phyloP scores from a whole-genome alignment of 2,797 vertebrate species.

The Takifugu ocellatus region DNA sequence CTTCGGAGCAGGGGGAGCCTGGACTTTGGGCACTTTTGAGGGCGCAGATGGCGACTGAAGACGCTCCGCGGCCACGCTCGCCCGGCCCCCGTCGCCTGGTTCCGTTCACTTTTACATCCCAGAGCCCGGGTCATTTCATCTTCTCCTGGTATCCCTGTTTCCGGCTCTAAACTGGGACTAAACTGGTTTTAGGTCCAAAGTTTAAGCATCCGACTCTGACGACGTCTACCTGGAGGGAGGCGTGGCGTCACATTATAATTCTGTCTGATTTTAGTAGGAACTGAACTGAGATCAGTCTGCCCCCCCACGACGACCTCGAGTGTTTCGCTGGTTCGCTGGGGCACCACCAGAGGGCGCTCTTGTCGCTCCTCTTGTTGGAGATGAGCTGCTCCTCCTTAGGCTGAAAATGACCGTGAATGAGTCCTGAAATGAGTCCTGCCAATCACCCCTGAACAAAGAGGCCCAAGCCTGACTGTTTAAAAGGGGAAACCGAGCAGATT shows the following conservation, averaged over 20 bases:
- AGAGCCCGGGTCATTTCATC: background rate
- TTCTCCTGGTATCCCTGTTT: background rate
- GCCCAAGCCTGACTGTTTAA: constrained; percentile 41
- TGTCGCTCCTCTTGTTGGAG: background rate
- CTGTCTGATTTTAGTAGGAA: no score
- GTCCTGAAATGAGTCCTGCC: no score
- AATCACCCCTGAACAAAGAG: background rate
- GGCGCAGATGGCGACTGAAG: constrained; percentile 4
- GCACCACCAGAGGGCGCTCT: constrained; percentile 67
- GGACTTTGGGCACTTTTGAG: constrained; percentile 3
- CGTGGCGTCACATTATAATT: no score
- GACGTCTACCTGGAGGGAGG: no score
- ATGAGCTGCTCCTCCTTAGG: background rate
- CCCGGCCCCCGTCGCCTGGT: background rate
- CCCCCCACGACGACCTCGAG: no score
- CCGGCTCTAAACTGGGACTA: no score
- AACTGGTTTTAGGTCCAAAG: no score
- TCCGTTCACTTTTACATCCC: background rate
- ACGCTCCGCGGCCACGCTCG: background rate
- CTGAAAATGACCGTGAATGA: constrained; percentile 1
- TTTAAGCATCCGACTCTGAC: no score
- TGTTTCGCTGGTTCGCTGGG: constrained; percentile 21
- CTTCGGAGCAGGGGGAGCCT: constrained; percentile 44
- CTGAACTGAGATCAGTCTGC: no score
- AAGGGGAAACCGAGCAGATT: constrained; percentile 60